A percentile compares a stretch with the other conserved stretches of the same genome.
These are phyloP conservation scores for Octomys mimax DNA, from an alignment of 2,797 vertebrate genomes.

Conservation along the genomic window DNA sequence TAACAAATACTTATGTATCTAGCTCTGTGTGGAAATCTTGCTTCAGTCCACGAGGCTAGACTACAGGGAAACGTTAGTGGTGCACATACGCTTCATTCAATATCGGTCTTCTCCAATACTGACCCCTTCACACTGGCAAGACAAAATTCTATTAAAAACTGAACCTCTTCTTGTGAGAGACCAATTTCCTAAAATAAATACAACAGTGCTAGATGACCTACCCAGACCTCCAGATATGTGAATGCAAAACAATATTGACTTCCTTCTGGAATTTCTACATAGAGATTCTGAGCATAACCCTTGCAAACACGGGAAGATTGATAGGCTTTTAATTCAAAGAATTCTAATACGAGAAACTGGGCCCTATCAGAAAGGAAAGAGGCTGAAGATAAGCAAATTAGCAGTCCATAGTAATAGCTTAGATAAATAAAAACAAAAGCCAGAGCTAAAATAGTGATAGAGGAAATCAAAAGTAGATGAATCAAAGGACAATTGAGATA, in stretches of 20 bases:
- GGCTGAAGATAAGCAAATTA: not conserved
- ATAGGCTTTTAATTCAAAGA: constrained; percentile 1
- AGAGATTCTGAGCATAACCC: not conserved
- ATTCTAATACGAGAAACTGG: not conserved
- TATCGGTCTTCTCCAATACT: not conserved
- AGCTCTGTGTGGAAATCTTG: not conserved
- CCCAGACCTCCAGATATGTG: not conserved
- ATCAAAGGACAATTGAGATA: not conserved
- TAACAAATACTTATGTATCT: not conserved
- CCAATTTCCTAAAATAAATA: not conserved
- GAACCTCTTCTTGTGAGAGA: not conserved
- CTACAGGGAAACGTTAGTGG: not conserved
- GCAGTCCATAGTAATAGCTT: not conserved
- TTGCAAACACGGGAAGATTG: not conserved
- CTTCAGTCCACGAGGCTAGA: not conserved
- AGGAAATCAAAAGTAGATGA: not conserved
- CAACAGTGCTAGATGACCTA: not conserved
- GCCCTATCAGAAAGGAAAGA: not conserved
- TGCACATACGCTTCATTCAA: not conserved
- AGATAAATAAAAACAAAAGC: not conserved
- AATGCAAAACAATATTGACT: not conserved
- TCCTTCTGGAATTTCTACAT: not conserved
- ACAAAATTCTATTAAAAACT: constrained; percentile 1
- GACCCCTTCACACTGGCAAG: not conserved
- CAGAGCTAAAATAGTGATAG: not conserved